phyloP scores from a whole-genome alignment of 2,113 vertebrate species.

The Carettochelys insculpta region DNA sequence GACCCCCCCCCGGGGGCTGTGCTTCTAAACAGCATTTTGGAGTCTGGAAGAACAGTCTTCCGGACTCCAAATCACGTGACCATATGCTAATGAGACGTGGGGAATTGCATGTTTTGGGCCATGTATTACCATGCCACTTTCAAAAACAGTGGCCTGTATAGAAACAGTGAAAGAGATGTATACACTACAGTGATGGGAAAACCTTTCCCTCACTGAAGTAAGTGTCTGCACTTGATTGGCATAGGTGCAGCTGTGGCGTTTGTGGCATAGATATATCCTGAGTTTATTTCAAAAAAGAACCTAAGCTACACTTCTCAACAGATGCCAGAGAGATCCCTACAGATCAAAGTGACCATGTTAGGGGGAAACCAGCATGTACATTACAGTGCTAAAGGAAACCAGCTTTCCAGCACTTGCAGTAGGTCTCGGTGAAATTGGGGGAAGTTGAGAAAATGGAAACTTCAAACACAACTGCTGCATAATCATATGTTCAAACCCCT shows the following conservation, averaged over 20 bases:
- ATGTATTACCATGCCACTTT: too few relatives aligned
- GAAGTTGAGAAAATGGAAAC: constrained; percentile 39
- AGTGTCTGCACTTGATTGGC: background rate
- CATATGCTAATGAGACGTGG: too few relatives aligned
- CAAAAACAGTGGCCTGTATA: too few relatives aligned
- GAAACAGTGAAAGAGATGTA: too few relatives aligned
- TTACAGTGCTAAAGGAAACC: constrained; percentile 46
- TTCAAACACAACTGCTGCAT: constrained; percentile 39
- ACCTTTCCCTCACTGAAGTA: background rate
- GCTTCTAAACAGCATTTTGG: too few relatives aligned
- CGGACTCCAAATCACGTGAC: too few relatives aligned
- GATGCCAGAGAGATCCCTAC: too few relatives aligned
- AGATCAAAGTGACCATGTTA: constrained; percentile 51
- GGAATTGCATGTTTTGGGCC: too few relatives aligned
- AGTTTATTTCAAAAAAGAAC: constrained; percentile 36
- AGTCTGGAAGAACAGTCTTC: too few relatives aligned
- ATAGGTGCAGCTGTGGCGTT: background rate
- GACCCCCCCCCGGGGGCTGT: too few relatives aligned
- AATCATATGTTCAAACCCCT: constrained; percentile 45
- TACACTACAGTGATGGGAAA: background rate
- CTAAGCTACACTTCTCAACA: constrained; percentile 25
- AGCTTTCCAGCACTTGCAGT: constrained; percentile 36
- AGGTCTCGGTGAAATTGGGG: constrained; percentile 3
- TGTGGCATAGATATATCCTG: background rate
- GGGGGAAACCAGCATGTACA: constrained; percentile 55